Percentiles rank a stretch among this genome's conserved stretches.
Evolutionary conservation across 2,113 vertebrate genomes (phyloP).

Genomic region (Leptodactylus fuscus): DNA sequence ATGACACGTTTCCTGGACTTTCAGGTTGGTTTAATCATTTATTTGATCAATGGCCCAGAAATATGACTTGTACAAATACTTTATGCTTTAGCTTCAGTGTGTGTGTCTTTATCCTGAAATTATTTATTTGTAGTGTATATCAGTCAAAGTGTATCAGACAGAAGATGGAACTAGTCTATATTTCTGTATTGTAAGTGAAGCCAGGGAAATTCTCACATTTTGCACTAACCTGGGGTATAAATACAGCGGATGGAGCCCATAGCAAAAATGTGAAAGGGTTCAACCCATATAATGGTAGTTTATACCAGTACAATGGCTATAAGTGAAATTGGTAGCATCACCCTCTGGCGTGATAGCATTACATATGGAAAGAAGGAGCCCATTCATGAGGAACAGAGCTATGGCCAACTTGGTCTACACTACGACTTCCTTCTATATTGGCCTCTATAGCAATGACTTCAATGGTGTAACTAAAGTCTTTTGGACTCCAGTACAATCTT

Average conservation of each 20-base stretch:
- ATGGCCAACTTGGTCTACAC: too few relatives aligned
- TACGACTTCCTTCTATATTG: too few relatives aligned
- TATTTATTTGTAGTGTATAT: neutral
- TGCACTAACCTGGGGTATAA: neutral
- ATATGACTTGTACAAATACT: constrained; percentile 19
- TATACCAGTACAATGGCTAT: too few relatives aligned
- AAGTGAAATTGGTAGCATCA: too few relatives aligned
- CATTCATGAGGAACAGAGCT: too few relatives aligned
- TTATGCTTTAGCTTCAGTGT: neutral
- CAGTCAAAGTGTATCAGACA: neutral
- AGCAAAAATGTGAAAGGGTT: too few relatives aligned
- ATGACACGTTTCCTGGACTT: neutral
- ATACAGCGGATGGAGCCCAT: neutral
- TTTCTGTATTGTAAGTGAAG: neutral
- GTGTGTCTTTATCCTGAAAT: neutral
- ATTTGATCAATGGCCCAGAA: constrained; percentile 1
- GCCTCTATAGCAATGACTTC: too few relatives aligned
- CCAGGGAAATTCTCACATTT: neutral
- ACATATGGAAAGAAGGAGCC: too few relatives aligned
- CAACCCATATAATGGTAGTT: too few relatives aligned
- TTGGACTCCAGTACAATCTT: too few relatives aligned
- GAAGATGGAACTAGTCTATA: neutral
- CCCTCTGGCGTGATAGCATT: too few relatives aligned
- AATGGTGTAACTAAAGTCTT: too few relatives aligned
- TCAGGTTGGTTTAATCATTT: constrained; percentile 8